Conservation (phyloP, 2,888 invertebrate species). For the Ophion slaviceki region DNA sequence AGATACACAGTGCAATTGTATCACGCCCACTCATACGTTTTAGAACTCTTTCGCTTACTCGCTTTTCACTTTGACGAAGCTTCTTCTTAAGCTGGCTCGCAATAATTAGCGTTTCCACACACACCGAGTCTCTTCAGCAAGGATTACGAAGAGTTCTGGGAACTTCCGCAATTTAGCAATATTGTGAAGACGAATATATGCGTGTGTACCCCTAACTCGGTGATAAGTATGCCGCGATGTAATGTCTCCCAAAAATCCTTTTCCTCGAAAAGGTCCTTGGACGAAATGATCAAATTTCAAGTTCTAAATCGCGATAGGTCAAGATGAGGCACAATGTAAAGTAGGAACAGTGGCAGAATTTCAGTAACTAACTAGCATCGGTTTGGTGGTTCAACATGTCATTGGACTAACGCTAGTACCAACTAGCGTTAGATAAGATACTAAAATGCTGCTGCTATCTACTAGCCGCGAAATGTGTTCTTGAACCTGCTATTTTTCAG, state of each 20-base stretch:
- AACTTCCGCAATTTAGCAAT: neutral
- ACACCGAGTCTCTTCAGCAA: constrained; percentile 1
- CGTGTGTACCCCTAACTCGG: neutral
- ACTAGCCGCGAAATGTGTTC: too few species aligned
- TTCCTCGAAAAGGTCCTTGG: too few species aligned
- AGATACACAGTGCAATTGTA: neutral
- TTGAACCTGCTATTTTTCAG: too few species aligned
- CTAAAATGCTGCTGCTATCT: too few species aligned
- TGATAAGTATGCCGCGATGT: neutral
- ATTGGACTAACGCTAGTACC: too few species aligned
- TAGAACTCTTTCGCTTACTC: neutral
- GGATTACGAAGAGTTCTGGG: neutral
- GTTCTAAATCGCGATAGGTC: too few species aligned
- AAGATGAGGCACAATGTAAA: too few species aligned
- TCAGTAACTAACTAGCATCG: too few species aligned
- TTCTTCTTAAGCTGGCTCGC: constrained; percentile 12
- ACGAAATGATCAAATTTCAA: too few species aligned
- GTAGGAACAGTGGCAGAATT: too few species aligned
- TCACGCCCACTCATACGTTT: constrained; percentile 5
- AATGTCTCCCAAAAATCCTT: neutral
- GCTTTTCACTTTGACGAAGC: constrained; percentile 33
- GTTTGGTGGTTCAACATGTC: too few species aligned
- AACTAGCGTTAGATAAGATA: too few species aligned
- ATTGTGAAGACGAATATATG: neutral
- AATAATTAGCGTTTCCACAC: constrained; percentile 34